Evolutionary conservation across 1,140 invertebrate species (phyloP).

Genomic region (Limonius californicus): DNA sequence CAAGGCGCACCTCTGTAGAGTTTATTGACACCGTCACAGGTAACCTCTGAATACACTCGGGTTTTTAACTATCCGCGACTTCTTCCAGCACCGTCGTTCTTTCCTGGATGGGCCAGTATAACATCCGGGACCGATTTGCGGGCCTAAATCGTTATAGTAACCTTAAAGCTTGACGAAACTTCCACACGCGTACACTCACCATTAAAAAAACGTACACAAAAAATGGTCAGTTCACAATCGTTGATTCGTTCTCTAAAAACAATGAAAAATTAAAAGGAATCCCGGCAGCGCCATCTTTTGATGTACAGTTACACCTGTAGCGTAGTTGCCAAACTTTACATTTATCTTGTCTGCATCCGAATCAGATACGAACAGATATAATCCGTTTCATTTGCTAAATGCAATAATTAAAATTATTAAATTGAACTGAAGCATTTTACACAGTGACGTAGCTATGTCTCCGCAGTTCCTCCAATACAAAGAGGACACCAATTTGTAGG

Average conservation of each 20-base stretch:
- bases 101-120: too few species aligned
- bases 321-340: too few species aligned
- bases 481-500: too few species aligned
- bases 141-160: neutral
- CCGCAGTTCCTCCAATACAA: too few species aligned
- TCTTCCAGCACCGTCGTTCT: too few species aligned
- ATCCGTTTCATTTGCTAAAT: too few species aligned
- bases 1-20: slow-evolving; percentile 39
- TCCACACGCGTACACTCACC: neutral
- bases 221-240: slow-evolving; percentile 29
- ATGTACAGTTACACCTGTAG: neutral
- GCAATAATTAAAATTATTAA: too few species aligned
- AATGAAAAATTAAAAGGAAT: slow-evolving; percentile 36
- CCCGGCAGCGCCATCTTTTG: slow-evolving; percentile 23
- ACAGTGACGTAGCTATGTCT: too few species aligned
- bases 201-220: slow-evolving; percentile 20
- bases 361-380: too few species aligned
- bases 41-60: slow-evolving; percentile 19
- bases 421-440: too few species aligned
- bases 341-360: too few species aligned
- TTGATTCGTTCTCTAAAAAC: slow-evolving; percentile 30
- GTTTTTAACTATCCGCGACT: neutral
- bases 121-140: too few species aligned
- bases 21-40: slow-evolving; percentile 41
- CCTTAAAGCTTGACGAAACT: neutral